Conservation (phyloP, 64 coral and sea anemone genomes). For the Hydrozoanthus tunicans region DNA sequence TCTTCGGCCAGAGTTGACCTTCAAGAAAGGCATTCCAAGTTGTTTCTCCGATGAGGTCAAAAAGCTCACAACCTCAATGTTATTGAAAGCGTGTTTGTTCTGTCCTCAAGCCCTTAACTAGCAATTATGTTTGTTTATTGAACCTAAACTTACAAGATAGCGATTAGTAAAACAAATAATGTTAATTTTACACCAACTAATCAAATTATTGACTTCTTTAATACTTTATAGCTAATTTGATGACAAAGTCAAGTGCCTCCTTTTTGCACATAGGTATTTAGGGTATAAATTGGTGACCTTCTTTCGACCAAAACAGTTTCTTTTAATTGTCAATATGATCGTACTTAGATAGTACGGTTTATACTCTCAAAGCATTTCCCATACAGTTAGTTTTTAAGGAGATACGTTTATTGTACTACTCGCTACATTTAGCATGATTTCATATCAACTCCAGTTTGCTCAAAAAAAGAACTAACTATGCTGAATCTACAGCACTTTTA, state of each 20-base stretch:
- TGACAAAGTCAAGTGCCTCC: conserved; percentile 22
- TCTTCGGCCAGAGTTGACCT: neutral
- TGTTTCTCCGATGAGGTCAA: neutral
- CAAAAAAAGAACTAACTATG: too few relatives aligned
- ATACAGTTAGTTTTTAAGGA: too few relatives aligned
- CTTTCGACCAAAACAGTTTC: too few relatives aligned
- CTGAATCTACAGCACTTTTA: too few relatives aligned
- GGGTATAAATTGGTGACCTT: too few relatives aligned
- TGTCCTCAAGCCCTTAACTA: conserved; percentile 44
- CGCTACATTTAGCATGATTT: too few relatives aligned
- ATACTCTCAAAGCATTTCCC: too few relatives aligned
- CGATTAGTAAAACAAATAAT: conserved; percentile 44
- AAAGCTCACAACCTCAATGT: conserved; percentile 25
- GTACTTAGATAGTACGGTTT: too few relatives aligned
- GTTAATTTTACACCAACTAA: conserved; percentile 52
- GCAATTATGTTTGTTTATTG: conserved; percentile 52
- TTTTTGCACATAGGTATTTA: neutral
- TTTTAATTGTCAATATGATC: too few relatives aligned
- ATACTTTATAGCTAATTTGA: neutral
- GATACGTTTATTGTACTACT: too few relatives aligned
- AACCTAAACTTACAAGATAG: conserved; percentile 49
- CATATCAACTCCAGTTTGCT: too few relatives aligned
- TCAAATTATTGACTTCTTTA: conserved; percentile 25
- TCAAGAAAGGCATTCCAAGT: neutral
- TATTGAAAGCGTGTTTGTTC: conserved; percentile 3